Conservation (phyloP, 2,113 vertebrate genomes). For the Pterophyllum scalare region DNA sequence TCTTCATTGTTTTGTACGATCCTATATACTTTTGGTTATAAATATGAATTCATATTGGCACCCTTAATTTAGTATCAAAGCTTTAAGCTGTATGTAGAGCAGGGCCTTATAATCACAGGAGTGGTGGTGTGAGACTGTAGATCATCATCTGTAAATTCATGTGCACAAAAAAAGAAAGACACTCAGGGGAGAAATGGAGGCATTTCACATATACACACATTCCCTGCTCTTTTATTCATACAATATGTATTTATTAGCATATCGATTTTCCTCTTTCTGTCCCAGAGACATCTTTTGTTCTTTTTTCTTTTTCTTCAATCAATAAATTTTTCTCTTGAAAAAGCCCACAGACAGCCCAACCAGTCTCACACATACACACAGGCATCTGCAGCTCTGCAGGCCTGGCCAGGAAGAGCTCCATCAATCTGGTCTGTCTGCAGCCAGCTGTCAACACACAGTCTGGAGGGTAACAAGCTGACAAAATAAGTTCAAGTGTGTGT, state of each 20-base stretch:
- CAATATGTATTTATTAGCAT: slow-evolving; percentile 46
- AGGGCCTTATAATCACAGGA: slow-evolving; percentile 16
- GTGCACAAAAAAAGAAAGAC: neutral
- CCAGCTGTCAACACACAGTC: slow-evolving; percentile 41
- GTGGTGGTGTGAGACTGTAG: slow-evolving; percentile 4
- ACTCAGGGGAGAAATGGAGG: neutral
- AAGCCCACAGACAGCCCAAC: neutral
- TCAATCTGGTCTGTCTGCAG: slow-evolving; percentile 57
- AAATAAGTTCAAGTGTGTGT: slow-evolving; percentile 10
- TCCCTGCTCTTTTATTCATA: slow-evolving; percentile 40
- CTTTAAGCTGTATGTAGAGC: neutral
- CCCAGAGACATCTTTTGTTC: slow-evolving; percentile 2
- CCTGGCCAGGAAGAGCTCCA: slow-evolving; percentile 43
- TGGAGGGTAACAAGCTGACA: slow-evolving; percentile 53
- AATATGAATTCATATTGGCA: neutral
- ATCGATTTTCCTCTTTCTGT: neutral
- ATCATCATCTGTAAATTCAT: slow-evolving; percentile 18
- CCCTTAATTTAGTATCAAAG: neutral
- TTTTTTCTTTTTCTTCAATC: slow-evolving; percentile 29
- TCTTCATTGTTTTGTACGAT: neutral
- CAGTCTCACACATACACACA: neutral
- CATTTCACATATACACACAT: slow-evolving; percentile 19
- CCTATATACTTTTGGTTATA: neutral
- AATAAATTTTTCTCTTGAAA: slow-evolving; percentile 5
- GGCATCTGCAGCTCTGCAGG: slow-evolving; percentile 43